Conservation (phyloP, 2,113 vertebrate genomes). For the Charina bottae region DNA sequence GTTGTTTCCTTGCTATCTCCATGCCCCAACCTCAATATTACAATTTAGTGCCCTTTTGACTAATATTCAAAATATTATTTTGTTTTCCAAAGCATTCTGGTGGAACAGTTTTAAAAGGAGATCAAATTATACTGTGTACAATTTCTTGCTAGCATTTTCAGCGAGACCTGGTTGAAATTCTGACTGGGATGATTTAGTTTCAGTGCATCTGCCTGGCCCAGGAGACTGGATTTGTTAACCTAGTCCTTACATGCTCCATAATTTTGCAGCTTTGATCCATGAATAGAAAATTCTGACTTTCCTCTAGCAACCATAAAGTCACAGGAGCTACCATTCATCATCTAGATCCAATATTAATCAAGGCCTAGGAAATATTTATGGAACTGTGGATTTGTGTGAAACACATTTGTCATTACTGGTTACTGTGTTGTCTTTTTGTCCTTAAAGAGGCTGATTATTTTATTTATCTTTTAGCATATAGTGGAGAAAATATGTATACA, state of each 20-base stretch:
- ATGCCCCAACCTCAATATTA: not conserved
- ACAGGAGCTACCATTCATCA: constrained; percentile 17
- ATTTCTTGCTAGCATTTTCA: not conserved
- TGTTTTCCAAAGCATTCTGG: constrained; percentile 2
- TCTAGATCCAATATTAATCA: constrained; percentile 1
- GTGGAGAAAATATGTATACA: not conserved
- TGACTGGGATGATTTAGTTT: constrained; percentile 19
- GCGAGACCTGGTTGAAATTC: not conserved
- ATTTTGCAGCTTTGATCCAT: constrained; percentile 35
- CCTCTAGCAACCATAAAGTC: not conserved
- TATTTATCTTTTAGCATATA: constrained; percentile 1
- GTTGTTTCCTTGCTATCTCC: not conserved
- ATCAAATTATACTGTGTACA: not conserved
- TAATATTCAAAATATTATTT: not conserved
- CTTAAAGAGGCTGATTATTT: not conserved
- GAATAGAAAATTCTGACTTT: constrained; percentile 14
- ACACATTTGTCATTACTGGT: constrained; percentile 8
- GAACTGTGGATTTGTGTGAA: not conserved
- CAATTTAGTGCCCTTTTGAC: not conserved
- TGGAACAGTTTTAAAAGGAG: not conserved
- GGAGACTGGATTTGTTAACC: constrained; percentile 26
- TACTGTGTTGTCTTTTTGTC: constrained; percentile 36
- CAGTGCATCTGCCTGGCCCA: not conserved
- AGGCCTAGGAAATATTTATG: not conserved
- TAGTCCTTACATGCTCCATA: constrained; percentile 8